These are phyloP conservation scores for Pemphigus obesinymphae DNA, from an alignment of 1,140 invertebrate genomes.

Conservation along the genomic window DNA sequence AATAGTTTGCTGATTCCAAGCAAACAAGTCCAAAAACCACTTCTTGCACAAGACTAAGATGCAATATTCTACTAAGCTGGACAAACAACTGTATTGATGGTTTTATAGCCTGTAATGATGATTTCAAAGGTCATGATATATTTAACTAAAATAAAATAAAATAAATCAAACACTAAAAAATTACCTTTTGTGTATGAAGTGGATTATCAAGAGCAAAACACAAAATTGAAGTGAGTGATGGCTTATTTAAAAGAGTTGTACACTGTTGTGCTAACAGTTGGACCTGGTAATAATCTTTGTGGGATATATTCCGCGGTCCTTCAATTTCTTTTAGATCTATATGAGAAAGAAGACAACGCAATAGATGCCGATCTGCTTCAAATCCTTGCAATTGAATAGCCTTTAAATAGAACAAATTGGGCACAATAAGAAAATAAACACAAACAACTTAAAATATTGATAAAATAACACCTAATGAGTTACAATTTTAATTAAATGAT, in stretches of 20 bases:
- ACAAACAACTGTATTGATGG: constrained; percentile 70
- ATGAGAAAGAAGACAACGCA: constrained; percentile 77
- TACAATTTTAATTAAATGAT: too few species aligned
- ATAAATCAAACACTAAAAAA: constrained; percentile 36
- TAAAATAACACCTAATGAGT: too few species aligned
- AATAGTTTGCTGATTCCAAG: constrained; percentile 67
- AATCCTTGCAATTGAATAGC: constrained; percentile 60
- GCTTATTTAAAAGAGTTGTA: constrained; percentile 65
- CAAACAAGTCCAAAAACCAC: constrained; percentile 80
- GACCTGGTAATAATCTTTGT: constrained; percentile 60
- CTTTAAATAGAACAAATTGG: not conserved
- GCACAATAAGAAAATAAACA: too few species aligned
- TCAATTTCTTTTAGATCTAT: constrained; percentile 61
- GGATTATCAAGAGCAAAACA: constrained; percentile 75
- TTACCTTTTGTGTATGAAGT: constrained; percentile 58
- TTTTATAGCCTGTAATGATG: constrained; percentile 64
- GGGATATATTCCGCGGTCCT: constrained; percentile 50
- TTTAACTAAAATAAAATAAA: not conserved
- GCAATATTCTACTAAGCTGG: constrained; percentile 76
- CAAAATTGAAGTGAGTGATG: constrained; percentile 68
- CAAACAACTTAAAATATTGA: too few species aligned
- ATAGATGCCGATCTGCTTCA: constrained; percentile 81
- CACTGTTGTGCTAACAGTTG: constrained; percentile 72
- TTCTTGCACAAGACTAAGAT: constrained; percentile 80
- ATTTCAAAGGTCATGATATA: constrained; percentile 49